Percentiles rank a stretch among this genome's conserved stretches.
phyloP scores from a whole-genome alignment of 1,140 invertebrate species.

The Chionoecetes opilio region DNA sequence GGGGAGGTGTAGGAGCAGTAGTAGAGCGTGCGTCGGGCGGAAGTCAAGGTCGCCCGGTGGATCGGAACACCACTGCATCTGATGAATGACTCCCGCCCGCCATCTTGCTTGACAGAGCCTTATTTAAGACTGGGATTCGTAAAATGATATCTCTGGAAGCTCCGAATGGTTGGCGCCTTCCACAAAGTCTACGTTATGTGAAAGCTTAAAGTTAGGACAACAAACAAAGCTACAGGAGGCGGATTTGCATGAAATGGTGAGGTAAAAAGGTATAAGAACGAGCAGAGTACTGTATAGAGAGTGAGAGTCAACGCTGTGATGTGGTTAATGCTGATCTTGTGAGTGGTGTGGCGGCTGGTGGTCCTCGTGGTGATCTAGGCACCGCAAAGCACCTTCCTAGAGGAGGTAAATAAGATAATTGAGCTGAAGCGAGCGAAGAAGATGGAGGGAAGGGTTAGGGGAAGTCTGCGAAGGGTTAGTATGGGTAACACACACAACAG shows the following conservation, averaged over 20 bases:
- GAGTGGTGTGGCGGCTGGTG: background rate
- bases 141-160: constrained; percentile 68
- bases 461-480: background rate
- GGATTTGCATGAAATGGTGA: background rate
- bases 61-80: constrained; percentile 56
- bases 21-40: background rate
- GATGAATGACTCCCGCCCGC: constrained; percentile 73
- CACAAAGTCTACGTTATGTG: background rate
- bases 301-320: background rate
- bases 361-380: background rate
- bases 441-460: background rate
- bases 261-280: no score
- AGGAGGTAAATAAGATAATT: background rate
- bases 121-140: constrained; percentile 62
- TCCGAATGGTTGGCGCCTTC: background rate
- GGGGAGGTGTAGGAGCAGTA: background rate
- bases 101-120: constrained; percentile 76
- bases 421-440: background rate
- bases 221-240: background rate
- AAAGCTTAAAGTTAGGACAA: background rate
- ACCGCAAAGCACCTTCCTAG: background rate
- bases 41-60: constrained; percentile 34
- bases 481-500: no score
- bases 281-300: no score
- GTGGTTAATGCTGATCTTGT: background rate